Base-by-base conservation (phyloP, 1,140 invertebrate species). In the Diabrotica virgifera region DNA sequence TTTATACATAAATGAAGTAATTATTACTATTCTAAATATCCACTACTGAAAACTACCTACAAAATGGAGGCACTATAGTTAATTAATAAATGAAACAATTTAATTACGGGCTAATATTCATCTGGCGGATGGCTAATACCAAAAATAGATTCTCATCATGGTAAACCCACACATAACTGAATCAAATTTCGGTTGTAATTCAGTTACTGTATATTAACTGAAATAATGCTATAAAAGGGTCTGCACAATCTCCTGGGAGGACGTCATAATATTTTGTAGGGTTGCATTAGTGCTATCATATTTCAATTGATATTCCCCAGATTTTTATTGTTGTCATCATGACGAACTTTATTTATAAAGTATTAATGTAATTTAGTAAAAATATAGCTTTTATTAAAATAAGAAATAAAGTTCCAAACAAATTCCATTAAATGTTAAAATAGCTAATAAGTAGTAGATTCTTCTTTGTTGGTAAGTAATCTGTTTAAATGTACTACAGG, bases 141-240 rank as follows among this genome's bases (percentile, higher is more conserved):
- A 70, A 24, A 67, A 66, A 65, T 69, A 60, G 61, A 65, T 68
- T 66, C 66, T 66, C 68, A 66, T 72, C 70, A 72, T 63, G 67
- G 56, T 65, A 55, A 50, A 59, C 62, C 63, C 64, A 54, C 59
- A 40, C 56, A 64, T 68, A 64, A 62, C 68, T 63, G 59, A 66
- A 70, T 70, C 68, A 63, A 70, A 70, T 70, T 70, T 66, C 63
- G 50, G 56, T 63, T 64, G 66, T 67, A 67, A 70, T 70, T 70
- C 65, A 62, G 65, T 70, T 70, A 70, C 67, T 62, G 52, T 64
- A 60, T 64, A 69, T 69, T 65, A 65, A 59, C 68, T 36, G 54
- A 65, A 70, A 67, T 70, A 56, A 70, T 66, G 63, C 52, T 57
- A 64, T 59, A 70, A 70, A 70, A 65, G 68, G 68, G 65, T 68